Conservation (phyloP, 2,888 invertebrate species). For the Acanthosepion lycidas region DNA sequence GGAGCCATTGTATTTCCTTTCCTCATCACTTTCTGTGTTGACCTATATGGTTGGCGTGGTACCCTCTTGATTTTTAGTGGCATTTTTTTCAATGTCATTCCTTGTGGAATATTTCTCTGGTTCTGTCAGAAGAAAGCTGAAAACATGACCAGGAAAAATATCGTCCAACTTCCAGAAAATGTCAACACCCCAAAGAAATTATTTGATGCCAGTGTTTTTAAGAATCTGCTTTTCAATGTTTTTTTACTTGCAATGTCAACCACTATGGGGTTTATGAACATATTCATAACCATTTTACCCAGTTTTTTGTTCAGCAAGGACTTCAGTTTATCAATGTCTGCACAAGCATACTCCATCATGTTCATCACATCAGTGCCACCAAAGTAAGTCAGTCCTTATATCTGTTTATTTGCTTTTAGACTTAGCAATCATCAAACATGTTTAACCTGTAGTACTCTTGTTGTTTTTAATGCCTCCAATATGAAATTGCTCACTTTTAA, state of each 20-base stretch:
- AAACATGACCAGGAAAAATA: neutral
- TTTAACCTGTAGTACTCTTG: too few relatives aligned
- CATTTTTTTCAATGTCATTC: neutral
- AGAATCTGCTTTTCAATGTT: neutral
- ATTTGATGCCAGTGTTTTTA: constrained; percentile 23
- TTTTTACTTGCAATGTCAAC: neutral
- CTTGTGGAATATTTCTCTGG: neutral
- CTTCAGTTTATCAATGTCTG: neutral
- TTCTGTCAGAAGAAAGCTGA: constrained; percentile 35
- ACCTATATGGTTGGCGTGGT: constrained; percentile 20
- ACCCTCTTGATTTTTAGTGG: constrained; percentile 34
- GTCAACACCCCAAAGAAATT: neutral
- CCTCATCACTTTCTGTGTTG: neutral
- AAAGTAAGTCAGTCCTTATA: neutral
- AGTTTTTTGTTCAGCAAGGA: neutral
- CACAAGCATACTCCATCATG: neutral
- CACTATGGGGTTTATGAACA: neutral
- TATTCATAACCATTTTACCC: neutral
- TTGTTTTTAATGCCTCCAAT: too few relatives aligned
- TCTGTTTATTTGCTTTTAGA: neutral
- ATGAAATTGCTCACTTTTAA: too few relatives aligned
- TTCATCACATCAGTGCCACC: neutral
- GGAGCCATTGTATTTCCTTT: constrained; percentile 33
- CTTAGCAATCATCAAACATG: too few relatives aligned
- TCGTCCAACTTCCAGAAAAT: neutral